phyloP scores from a whole-genome alignment of 2,797 vertebrate species.

The Xerus rutilus region DNA sequence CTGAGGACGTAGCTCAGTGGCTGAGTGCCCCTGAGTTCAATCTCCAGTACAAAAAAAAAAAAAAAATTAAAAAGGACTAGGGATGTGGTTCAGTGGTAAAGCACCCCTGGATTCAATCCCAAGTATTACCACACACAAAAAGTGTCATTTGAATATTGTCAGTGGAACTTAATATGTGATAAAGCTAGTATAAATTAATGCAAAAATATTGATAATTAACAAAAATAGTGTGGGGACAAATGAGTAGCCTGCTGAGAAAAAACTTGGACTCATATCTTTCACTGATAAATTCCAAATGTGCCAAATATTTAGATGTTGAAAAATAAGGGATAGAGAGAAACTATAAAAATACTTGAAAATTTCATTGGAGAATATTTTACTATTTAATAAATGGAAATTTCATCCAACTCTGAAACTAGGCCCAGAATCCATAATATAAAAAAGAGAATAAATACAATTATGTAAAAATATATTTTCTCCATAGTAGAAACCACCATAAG shows the following conservation, averaged over 20 bases:
- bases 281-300: constrained; percentile 44
- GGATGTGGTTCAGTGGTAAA: too few species aligned
- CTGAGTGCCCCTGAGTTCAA: too few species aligned
- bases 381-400: constrained; percentile 65
- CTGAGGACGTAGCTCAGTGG: too few species aligned
- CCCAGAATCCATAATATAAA: constrained; percentile 59
- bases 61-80: too few species aligned
- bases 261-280: constrained; percentile 1
- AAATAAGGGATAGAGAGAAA: not conserved
- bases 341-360: constrained; percentile 63
- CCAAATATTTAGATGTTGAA: constrained; percentile 52
- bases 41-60: too few species aligned
- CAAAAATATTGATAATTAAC: not conserved
- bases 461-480: constrained; percentile 50
- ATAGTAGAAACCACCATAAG: not conserved
- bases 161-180: constrained; percentile 2
- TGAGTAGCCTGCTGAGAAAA: not conserved
- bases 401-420: constrained; percentile 38
- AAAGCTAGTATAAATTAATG: constrained; percentile 14
- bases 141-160: constrained; percentile 4
- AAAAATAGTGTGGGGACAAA: not conserved
- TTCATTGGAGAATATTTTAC: constrained; percentile 49
- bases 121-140: too few species aligned
- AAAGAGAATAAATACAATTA: constrained; percentile 61
- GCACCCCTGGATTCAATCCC: too few species aligned